Evolutionary conservation across 1,140 invertebrate genomes (phyloP).

Genomic region (Ostrea edulis): DNA sequence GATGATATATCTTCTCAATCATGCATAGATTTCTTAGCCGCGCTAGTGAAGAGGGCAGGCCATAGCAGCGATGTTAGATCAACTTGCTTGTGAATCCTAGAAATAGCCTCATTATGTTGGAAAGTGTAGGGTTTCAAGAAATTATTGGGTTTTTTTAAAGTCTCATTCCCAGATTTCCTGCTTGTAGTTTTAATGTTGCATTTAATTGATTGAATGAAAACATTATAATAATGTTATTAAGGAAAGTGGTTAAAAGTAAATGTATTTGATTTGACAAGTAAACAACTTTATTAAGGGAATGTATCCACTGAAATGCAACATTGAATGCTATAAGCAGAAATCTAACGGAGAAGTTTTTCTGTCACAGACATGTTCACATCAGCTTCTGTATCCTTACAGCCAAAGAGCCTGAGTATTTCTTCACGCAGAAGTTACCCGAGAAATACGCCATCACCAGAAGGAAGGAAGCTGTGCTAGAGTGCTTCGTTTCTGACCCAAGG

Average conservation of each 20-base stretch:
- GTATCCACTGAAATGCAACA: not conserved
- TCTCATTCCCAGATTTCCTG: not conserved
- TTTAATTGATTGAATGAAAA: not conserved
- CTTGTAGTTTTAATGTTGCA: conserved; percentile 17
- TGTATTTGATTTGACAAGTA: not conserved
- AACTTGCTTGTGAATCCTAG: conserved; percentile 13
- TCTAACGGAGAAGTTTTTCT: not conserved
- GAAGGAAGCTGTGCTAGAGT: conserved; percentile 95
- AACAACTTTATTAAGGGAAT: not conserved
- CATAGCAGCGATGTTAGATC: conserved; percentile 3
- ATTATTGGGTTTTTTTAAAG: not conserved
- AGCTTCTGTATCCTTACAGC: conserved; percentile 81
- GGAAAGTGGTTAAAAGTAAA: not conserved
- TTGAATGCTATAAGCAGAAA: not conserved
- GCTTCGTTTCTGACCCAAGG: conserved; percentile 95
- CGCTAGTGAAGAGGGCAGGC: not conserved
- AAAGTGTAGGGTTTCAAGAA: not conserved
- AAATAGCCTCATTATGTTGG: not conserved
- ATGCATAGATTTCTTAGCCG: conserved; percentile 23
- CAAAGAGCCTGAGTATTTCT: conserved; percentile 95
- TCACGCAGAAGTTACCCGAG: conserved; percentile 93
- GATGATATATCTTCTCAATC: not conserved
- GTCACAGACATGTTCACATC: not conserved
- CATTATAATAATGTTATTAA: not conserved
- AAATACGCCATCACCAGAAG: conserved; percentile 91